Percentiles rank a stretch among this genome's conserved stretches.
phyloP scores from a whole-genome alignment of 2,888 invertebrate genomes.

The Dryobotodes eremita region DNA sequence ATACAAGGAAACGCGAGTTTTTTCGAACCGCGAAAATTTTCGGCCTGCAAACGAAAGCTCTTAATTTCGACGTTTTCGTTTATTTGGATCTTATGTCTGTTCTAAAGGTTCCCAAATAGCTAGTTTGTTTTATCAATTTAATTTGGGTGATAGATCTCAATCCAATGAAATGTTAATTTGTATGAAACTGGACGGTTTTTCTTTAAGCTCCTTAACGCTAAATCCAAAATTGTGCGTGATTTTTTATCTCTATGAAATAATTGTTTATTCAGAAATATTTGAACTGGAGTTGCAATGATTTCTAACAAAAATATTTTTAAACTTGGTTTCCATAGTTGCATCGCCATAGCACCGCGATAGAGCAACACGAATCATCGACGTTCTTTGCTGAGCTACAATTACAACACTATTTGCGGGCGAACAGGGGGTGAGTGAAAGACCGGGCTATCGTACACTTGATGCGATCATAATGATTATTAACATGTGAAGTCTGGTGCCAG shows the following conservation, averaged over 20 bases:
- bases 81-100: neutral
- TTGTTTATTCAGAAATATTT: neutral
- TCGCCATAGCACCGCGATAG: neutral
- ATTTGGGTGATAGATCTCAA: neutral
- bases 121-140: neutral
- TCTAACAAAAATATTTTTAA: neutral
- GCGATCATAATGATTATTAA: conserved; percentile 91
- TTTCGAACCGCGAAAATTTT: conserved; percentile 13
- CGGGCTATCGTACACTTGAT: conserved; percentile 89
- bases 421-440: conserved; percentile 75
- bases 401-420: conserved; percentile 61
- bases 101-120: neutral
- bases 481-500: conserved; percentile 89
- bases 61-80: neutral
- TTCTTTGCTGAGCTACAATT: conserved; percentile 36
- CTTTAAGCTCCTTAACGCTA: neutral
- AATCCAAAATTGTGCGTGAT: neutral
- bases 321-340: neutral
- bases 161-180: neutral
- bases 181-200: neutral
- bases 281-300: neutral
- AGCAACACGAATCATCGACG: conserved; percentile 40
- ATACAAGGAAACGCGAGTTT: neutral
- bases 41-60: neutral
- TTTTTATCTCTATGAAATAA: neutral